These are phyloP conservation scores for Pecten maximus DNA, from an alignment of 2,888 invertebrate genomes.

Conservation along the genomic window DNA sequence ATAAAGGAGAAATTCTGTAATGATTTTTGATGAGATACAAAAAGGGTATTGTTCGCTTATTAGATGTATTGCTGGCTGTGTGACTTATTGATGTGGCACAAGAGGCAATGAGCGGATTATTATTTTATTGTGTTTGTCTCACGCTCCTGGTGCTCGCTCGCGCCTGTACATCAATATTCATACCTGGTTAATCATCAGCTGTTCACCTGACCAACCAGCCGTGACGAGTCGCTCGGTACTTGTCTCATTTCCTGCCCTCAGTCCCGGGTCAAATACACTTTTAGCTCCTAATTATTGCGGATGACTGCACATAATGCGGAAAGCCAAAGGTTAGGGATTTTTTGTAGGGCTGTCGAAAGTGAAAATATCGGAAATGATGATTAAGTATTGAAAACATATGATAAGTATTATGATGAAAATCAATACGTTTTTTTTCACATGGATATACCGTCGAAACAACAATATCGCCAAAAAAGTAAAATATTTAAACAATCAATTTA, in stretches of 20 bases:
- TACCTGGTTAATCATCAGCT: conserved; percentile 5
- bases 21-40: background rate
- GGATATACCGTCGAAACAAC: no score
- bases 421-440: no score
- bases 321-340: no score
- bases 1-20: background rate
- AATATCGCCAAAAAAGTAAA: no score
- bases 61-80: background rate
- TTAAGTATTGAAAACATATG: no score
- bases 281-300: background rate
- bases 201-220: conserved; percentile 1
- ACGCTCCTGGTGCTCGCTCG: background rate
- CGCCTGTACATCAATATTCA: conserved; percentile 33
- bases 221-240: background rate
- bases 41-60: background rate
- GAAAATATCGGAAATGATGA: no score
- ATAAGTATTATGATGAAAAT: no score
- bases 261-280: background rate
- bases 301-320: no score
- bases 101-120: background rate
- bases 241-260: background rate
- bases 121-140: conserved; percentile 30
- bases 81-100: background rate
- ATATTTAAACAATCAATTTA: no score
- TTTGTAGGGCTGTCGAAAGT: no score